Evolutionary conservation across 2,888 invertebrate species (phyloP), one percentile per base, ranked within the genome.

Genomic region (Mycalesis mineus): DNA sequence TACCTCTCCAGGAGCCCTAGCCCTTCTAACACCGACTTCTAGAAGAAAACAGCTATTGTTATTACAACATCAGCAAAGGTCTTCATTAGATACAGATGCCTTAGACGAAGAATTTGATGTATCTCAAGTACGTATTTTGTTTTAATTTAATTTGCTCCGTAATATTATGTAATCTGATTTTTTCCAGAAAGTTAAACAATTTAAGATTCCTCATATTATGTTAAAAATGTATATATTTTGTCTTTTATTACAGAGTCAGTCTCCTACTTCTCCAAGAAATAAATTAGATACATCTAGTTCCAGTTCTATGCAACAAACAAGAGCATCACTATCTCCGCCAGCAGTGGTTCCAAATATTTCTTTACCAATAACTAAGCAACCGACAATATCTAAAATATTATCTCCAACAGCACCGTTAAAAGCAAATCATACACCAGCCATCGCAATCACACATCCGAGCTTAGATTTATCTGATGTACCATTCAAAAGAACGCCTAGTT

Each of bases 1-100:
- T 37, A 88, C 92, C 36, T 86, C 89, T 28, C 90, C 90, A 28
- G 91, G 91, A 47, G 91, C 91, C 13, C 84, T 92, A 50, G 91
- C 92, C 37, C 78, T 95, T 53, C 76, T 95, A 31, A 96, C 96
- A 15, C 96, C 96, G 0, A 94, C 95, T 7, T 94, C 95, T 0
- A 92, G 94, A 72, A 91, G 96, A 68, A 94, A 95, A 82, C 94
- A 95, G 72, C 88, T 94, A 36, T 84, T 96, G 37, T 80, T 96
- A 68, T 82, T 95, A 52, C 96, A 96, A 75, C 96, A 96, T 77
- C 96, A 96, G 74, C 96, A 96, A 79, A 89, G 96, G 64, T 96
- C 96, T 58, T 96, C 96, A 11, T 93, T 96, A 82, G 96, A 96
- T 73, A 96, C 95, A 0, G 96, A 96, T 74, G 94, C 93, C 15